phyloP scores from a whole-genome alignment of 2,113 vertebrate species.

The Corapipo altera region DNA sequence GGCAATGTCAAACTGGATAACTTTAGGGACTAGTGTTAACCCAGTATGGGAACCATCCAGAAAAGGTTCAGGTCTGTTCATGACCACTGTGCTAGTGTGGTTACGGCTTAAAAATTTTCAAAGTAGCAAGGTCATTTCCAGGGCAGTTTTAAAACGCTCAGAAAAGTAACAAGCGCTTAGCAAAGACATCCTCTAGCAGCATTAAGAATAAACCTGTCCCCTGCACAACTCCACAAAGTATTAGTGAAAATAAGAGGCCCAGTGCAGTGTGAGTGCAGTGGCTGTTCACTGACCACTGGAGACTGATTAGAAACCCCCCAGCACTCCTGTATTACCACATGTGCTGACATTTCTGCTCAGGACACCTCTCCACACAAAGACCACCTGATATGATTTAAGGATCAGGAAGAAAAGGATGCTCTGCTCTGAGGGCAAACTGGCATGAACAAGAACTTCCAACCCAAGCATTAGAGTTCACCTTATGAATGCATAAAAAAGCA shows the following conservation, averaged over 20 bases:
- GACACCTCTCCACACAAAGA: background rate
- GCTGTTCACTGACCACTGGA: background rate
- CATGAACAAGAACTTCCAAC: background rate
- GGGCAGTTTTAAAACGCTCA: background rate
- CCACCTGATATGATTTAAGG: background rate
- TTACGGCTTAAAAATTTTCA: background rate
- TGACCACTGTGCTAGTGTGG: rapidly evolving
- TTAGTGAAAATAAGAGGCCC: rapidly evolving
- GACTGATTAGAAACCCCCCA: background rate
- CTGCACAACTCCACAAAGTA: background rate
- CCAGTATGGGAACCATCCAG: rapidly evolving
- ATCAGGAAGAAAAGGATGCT: background rate
- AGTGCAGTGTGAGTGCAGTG: rapidly evolving
- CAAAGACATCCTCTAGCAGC: background rate
- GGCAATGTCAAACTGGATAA: background rate
- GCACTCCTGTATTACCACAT: background rate
- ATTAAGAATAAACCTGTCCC: background rate
- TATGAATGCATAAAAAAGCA: background rate
- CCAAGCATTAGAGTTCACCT: background rate
- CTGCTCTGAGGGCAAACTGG: background rate
- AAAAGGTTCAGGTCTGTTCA: background rate
- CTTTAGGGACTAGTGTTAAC: background rate
- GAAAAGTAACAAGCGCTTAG: background rate
- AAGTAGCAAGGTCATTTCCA: background rate
- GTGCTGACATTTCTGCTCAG: background rate